Conservation (phyloP, 2,797 vertebrate species). For the Micrastur ruficollis region DNA sequence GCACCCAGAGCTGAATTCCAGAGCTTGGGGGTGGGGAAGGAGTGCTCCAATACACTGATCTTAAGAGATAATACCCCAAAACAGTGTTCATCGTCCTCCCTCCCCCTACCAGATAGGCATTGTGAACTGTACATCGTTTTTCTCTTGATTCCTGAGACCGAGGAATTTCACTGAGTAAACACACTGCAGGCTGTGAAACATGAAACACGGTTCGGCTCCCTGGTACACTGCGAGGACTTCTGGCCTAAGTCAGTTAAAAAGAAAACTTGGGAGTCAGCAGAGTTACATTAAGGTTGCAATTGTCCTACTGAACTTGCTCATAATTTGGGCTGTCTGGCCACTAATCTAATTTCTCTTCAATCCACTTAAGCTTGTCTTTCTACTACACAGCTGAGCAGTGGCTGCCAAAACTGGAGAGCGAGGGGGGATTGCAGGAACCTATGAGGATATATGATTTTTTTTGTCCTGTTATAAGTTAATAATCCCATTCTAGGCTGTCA, state of each 20-base stretch:
- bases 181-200: not conserved
- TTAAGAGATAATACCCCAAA: not conserved
- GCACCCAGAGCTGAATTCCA: slow-evolving; percentile 20
- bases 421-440: not conserved
- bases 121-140: not conserved
- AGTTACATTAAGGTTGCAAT: not conserved
- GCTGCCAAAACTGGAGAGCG: not conserved
- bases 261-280: slow-evolving; percentile 1
- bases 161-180: not conserved
- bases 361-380: not conserved
- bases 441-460: not conserved
- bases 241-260: not conserved
- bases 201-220: not conserved
- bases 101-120: rapidly evolving
- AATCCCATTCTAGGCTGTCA: slow-evolving; percentile 24
- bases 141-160: not conserved
- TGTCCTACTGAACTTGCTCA: not conserved
- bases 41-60: not conserved
- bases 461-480: slow-evolving; percentile 21
- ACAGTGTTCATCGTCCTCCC: not conserved
- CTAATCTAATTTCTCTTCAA: not conserved
- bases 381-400: not conserved
- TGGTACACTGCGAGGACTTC: not conserved
- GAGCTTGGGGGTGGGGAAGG: not conserved
- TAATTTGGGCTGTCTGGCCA: not conserved